A percentile compares a stretch with the other conserved stretches of the same genome.
Conservation (phyloP, 2,888 invertebrate species). For the Ditylenchus weischeri region DNA sequence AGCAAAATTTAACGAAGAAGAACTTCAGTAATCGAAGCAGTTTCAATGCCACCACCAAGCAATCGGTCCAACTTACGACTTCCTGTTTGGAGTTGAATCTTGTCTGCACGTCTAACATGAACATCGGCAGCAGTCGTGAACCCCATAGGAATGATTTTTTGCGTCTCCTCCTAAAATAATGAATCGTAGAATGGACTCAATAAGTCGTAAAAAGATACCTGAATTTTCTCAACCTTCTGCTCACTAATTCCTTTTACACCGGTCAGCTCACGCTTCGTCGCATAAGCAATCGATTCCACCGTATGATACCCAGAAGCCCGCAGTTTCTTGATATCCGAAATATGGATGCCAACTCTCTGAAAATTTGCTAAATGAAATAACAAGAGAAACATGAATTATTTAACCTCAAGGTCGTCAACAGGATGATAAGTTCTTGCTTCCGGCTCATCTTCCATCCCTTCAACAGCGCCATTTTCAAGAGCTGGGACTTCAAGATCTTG, state of each 20-base stretch:
- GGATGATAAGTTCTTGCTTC: too few relatives aligned
- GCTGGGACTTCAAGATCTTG: too few relatives aligned
- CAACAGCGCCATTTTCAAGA: too few relatives aligned
- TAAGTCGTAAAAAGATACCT: too few relatives aligned
- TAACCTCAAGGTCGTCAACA: too few relatives aligned
- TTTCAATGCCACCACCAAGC: conserved; percentile 79
- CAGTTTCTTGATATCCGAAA: conserved; percentile 80
- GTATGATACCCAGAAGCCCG: conserved; percentile 90
- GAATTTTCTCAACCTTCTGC: conserved; percentile 78
- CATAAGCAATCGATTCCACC: conserved; percentile 88
- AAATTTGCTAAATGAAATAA: conserved; percentile 1
- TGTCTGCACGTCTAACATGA: conserved; percentile 88
- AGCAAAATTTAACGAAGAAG: background rate
- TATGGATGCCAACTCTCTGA: conserved; percentile 47
- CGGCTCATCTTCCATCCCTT: too few relatives aligned
- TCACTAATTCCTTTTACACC: conserved; percentile 81
- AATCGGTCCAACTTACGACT: conserved; percentile 52
- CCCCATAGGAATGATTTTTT: conserved; percentile 91
- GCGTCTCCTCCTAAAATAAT: conserved; percentile 71
- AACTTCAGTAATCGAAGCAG: conserved; percentile 89
- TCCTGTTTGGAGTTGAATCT: conserved; percentile 89
- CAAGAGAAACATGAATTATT: too few relatives aligned
- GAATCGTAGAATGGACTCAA: background rate
- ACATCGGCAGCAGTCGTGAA: conserved; percentile 96
- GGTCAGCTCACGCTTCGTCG: conserved; percentile 84